Conservation (phyloP, 2,113 vertebrate species). For the Ophiodon elongatus region DNA sequence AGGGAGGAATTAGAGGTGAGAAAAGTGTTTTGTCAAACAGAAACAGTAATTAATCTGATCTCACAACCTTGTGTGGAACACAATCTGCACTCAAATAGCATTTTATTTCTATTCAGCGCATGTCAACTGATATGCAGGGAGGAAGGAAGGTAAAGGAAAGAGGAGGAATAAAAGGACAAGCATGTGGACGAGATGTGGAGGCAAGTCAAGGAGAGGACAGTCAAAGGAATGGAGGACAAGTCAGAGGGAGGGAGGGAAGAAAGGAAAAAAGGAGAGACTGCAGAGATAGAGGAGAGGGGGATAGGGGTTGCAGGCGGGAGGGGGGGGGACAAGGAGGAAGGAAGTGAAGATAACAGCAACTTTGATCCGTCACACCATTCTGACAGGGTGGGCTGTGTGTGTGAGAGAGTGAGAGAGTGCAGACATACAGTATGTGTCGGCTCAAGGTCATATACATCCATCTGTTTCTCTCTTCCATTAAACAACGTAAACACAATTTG, state of each 20-base stretch:
- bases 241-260: too few relatives aligned
- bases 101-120: conserved; percentile 18
- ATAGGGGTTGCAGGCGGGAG: background rate
- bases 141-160: background rate
- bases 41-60: conserved; percentile 22
- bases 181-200: background rate
- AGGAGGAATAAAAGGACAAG: background rate
- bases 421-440: background rate
- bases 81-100: conserved; percentile 12
- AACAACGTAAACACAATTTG: conserved; percentile 45
- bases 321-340: background rate
- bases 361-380: conserved; percentile 19
- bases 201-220: background rate
- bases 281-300: background rate
- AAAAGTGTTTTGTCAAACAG: background rate
- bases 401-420: conserved; percentile 6
- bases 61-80: conserved; percentile 23
- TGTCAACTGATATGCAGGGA: background rate
- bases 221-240: background rate
- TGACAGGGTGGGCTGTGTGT: background rate
- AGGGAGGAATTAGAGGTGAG: background rate
- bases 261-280: too few relatives aligned
- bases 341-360: conserved; percentile 1
- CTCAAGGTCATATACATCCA: conserved; percentile 23
- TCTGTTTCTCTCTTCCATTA: conserved; percentile 12